Evolutionary conservation across 2,888 invertebrate species (phyloP), one percentile per base, ranked within the genome.

Genomic region (Apoda limacodes): DNA sequence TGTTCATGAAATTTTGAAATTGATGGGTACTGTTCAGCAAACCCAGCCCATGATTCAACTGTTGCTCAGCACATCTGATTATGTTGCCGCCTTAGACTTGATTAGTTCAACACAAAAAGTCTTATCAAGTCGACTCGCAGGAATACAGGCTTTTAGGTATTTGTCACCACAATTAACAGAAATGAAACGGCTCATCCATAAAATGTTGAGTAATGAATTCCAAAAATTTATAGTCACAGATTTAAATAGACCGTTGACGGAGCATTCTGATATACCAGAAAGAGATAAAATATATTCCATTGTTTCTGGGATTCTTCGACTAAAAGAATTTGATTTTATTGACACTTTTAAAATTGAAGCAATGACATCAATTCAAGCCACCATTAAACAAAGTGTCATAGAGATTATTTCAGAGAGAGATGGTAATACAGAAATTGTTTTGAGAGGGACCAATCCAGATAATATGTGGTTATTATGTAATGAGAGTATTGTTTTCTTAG

Each of bases 1-100:
- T 56, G 84, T 90, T 2, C 76, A 88, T 54, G 88, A 91, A 47
- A 86, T 90, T 50, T 71, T 98, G 25, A 93, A 93, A 58, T 72
- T 97, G 34, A 97, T 98, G 90, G 88, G 92, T 5, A 96, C 95
- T 3, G 95, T 98, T 5, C 91, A 97, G 64, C 98, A 99, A 80
- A 98, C 98, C 10, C 99, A 99, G 64, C 94, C 97, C 1, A 98
- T 95, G 69, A 91, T 99, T 52, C 99, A 99, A 64, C 83, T 96
- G 32, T 80, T 98, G 27, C 81, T 99, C 24, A 94, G 96, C 39
- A 95, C 95, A 6, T 95, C 94, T 39, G 98, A 99, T 70, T 99
- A 96, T 83, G 96, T 97, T 20, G 97, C 95, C 22, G 98, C 98
- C 1, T 82, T 99, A 37, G 98, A 99, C 74, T 85, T 99, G 37